phyloP scores from a whole-genome alignment of 2,113 vertebrate species.

The Apteryx mantelli region DNA sequence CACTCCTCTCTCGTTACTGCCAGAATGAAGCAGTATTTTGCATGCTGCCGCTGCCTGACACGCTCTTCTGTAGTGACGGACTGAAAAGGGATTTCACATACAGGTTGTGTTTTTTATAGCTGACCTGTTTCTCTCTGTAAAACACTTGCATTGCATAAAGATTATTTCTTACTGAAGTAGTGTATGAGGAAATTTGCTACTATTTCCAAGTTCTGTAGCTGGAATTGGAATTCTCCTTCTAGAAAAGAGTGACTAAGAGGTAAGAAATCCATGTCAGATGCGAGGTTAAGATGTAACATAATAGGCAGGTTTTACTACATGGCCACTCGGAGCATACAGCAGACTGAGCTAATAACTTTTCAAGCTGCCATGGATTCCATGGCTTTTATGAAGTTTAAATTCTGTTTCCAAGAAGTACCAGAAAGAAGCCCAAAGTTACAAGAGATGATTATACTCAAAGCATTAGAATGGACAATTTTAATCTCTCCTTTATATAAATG shows the following conservation, averaged over 20 bases:
- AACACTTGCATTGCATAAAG: neutral
- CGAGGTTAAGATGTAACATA: neutral
- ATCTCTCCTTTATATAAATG: fast-evolving
- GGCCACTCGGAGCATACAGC: neutral
- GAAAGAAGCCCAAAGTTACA: neutral
- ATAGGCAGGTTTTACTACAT: neutral
- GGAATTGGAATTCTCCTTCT: neutral
- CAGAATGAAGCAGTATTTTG: fast-evolving
- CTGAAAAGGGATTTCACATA: neutral
- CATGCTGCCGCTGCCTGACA: neutral
- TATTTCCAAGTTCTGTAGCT: neutral
- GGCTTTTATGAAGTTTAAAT: neutral
- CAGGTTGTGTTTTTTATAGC: neutral
- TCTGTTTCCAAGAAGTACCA: neutral
- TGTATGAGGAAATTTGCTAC: neutral
- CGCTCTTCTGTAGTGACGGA: neutral
- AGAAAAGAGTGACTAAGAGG: neutral
- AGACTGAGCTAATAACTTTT: neutral
- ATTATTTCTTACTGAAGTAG: neutral
- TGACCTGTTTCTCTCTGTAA: neutral
- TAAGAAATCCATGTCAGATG: fast-evolving
- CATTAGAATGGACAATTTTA: neutral
- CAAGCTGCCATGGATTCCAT: neutral
- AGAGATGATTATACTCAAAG: fast-evolving
- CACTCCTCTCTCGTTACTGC: neutral